Percentiles rank a stretch among this genome's conserved stretches.
phyloP scores from a whole-genome alignment of 2,113 vertebrate genomes.

The Talpa occidentalis region DNA sequence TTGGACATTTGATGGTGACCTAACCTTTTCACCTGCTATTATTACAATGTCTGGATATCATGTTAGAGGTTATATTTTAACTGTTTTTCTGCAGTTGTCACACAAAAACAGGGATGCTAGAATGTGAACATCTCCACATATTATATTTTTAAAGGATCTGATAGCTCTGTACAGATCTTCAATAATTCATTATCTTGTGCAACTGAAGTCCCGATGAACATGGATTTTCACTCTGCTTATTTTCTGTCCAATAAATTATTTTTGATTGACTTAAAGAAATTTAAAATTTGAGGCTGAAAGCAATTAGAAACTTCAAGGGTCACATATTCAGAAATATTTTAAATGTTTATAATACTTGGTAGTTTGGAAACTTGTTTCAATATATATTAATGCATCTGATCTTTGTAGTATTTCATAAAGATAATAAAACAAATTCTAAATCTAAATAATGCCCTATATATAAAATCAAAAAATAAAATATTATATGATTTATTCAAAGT shows the following conservation, averaged over 20 bases:
- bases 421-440: background rate
- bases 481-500: background rate
- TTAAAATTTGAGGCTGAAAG: background rate
- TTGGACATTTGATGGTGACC: slow-evolving; percentile 65
- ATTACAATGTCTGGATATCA: slow-evolving; percentile 62
- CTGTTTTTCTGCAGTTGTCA: slow-evolving; percentile 5
- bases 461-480: background rate
- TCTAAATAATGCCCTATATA: background rate
- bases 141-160: background rate
- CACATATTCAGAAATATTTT: background rate
- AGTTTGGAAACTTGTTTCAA: background rate
- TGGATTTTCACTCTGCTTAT: background rate
- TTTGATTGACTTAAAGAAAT: background rate
- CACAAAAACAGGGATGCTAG: background rate
- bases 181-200: background rate
- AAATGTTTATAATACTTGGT: background rate
- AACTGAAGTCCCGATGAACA: background rate
- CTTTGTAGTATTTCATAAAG: background rate
- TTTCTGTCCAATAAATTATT: background rate
- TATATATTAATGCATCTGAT: background rate
- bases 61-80: background rate
- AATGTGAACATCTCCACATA: background rate
- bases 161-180: background rate
- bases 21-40: slow-evolving; percentile 68
- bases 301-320: background rate